Evolutionary conservation across 1,140 invertebrate genomes (phyloP).

Genomic region (Himalopsyche phryganea): DNA sequence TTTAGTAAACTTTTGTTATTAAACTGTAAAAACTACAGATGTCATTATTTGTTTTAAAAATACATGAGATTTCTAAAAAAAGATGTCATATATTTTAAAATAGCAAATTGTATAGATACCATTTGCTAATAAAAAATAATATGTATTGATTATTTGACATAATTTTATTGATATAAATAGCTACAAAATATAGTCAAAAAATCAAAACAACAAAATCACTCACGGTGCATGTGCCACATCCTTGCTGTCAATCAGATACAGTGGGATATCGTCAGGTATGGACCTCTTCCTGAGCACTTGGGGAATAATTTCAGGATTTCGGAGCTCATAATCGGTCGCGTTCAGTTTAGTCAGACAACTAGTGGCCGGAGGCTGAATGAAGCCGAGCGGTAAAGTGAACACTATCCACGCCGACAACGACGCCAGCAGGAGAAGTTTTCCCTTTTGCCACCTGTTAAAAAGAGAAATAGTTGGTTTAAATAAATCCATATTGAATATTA

Average conservation of each 20-base stretch:
- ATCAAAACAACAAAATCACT: conserved; percentile 4
- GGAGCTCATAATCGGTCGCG: conserved; percentile 59
- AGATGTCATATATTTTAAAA: too few species aligned
- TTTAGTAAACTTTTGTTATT: too few species aligned
- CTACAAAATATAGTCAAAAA: too few species aligned
- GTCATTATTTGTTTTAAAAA: too few species aligned
- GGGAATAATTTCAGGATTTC: conserved; percentile 48
- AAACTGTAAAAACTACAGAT: too few species aligned
- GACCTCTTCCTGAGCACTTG: conserved; percentile 42
- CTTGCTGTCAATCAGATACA: conserved; percentile 16
- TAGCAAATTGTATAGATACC: too few species aligned
- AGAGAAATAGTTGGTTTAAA: too few species aligned
- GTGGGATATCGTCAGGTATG: conserved; percentile 18
- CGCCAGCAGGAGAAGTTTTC: conserved; percentile 83
- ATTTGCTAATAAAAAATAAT: too few species aligned
- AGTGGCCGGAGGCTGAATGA: conserved; percentile 88
- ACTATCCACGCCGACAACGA: conserved; percentile 93
- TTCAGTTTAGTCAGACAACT: conserved; percentile 80
- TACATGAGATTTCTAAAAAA: too few species aligned
- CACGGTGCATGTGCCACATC: conserved; percentile 17
- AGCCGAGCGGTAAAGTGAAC: conserved; percentile 92
- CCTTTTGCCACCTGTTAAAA: conserved; percentile 71
- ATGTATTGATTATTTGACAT: too few species aligned
- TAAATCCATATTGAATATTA: too few species aligned
- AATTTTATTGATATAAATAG: too few species aligned